phyloP scores from a whole-genome alignment of 2,797 vertebrate species.

The Australoheros facetus region DNA sequence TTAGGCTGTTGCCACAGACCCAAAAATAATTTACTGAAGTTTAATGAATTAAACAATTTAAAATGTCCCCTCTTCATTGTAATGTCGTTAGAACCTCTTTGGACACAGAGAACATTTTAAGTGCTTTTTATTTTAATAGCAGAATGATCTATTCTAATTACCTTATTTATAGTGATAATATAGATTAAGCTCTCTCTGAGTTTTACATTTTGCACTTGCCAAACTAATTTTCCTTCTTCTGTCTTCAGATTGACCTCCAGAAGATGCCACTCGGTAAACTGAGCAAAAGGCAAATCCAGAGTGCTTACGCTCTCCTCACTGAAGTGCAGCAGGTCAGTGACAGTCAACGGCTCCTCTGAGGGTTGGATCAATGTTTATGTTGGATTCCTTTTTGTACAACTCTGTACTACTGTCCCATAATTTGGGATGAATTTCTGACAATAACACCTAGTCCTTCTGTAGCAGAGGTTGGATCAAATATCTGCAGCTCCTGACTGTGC shows the following conservation, averaged over 20 bases:
- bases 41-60: neutral
- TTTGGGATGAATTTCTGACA: neutral
- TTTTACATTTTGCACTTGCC: neutral
- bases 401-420: neutral
- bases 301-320: constrained; percentile 92
- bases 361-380: neutral
- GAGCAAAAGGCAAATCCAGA: constrained; percentile 98
- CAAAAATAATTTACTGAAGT: neutral
- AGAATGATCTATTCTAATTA: neutral
- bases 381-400: neutral
- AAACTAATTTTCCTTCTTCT: neutral
- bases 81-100: no score
- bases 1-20: neutral
- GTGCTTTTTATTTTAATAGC: neutral
- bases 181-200: neutral
- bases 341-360: neutral
- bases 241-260: constrained; percentile 93
- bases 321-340: constrained; percentile 93
- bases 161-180: neutral
- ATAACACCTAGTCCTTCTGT: neutral
- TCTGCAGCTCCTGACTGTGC: neutral
- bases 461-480: neutral
- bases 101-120: neutral
- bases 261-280: constrained; percentile 99
- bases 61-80: rapidly evolving